A percentile compares a stretch with the other conserved stretches of the same genome.
Evolutionary conservation across 2,888 invertebrate genomes (phyloP).

Genomic region (Hypsopygia costalis): DNA sequence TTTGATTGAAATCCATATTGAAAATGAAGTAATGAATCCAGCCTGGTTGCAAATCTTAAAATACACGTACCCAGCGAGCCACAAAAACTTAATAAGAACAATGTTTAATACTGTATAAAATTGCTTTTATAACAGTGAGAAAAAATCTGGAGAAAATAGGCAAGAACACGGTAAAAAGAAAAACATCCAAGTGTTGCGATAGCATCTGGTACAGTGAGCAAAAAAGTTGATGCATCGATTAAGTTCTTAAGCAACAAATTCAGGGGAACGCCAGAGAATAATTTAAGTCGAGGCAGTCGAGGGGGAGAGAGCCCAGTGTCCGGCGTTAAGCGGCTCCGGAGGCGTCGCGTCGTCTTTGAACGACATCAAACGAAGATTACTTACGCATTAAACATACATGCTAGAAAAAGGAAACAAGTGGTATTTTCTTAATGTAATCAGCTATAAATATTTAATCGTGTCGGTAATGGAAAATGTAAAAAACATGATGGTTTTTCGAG

Average conservation of each 20-base stretch:
- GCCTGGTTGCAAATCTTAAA: too few species aligned
- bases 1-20: too few species aligned
- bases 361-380: conserved; percentile 66
- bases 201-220: conserved; percentile 38
- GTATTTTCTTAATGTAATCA: conserved; percentile 66
- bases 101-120: too few species aligned
- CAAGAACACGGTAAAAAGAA: conserved; percentile 17
- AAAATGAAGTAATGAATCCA: too few species aligned
- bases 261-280: conserved; percentile 50
- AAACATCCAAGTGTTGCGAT: conserved; percentile 28
- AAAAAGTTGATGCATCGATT: conserved; percentile 50
- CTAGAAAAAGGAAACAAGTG: conserved; percentile 45
- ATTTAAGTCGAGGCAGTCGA: conserved; percentile 46
- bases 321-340: conserved; percentile 45
- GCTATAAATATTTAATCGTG: conserved; percentile 67
- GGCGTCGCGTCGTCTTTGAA: conserved; percentile 53
- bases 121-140: conserved; percentile 26
- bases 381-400: conserved; percentile 70
- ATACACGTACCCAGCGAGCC: too few species aligned
- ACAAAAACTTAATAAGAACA: too few species aligned
- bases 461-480: conserved; percentile 53
- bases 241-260: conserved; percentile 62
- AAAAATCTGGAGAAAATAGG: too few species aligned
- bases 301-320: conserved; percentile 32
- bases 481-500: conserved; percentile 12